A percentile compares a stretch with the other conserved stretches of the same genome.
Evolutionary conservation across 2,113 vertebrate genomes (phyloP).

Genomic region (Xyliphius kryptos): DNA sequence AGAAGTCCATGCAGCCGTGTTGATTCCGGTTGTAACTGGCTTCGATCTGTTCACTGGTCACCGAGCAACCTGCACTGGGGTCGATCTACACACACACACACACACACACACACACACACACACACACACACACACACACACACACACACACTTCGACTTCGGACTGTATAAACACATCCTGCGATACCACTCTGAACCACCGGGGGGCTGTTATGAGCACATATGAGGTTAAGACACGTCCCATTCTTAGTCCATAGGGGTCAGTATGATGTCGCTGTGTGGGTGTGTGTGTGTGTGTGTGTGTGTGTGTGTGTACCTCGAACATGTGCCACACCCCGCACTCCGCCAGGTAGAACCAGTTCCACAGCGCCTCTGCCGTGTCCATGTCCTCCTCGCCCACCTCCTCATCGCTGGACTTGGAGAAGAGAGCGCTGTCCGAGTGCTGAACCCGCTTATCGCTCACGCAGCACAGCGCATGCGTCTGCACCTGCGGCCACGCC

Average conservation of each 20-base stretch:
- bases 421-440: slow-evolving; percentile 52
- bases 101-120: too few relatives aligned
- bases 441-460: slow-evolving; percentile 41
- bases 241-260: neutral
- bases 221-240: too few relatives aligned
- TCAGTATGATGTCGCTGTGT: too few relatives aligned
- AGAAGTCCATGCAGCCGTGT: slow-evolving; percentile 79
- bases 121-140: too few relatives aligned
- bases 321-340: slow-evolving; percentile 98
- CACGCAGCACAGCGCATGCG: slow-evolving; percentile 20
- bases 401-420: slow-evolving; percentile 61
- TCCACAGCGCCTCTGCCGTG: slow-evolving; percentile 86
- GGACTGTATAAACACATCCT: too few relatives aligned
- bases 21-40: slow-evolving; percentile 82
- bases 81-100: slow-evolving; percentile 68
- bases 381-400: slow-evolving; percentile 83
- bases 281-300: neutral
- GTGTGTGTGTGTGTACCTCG: slow-evolving; percentile 68
- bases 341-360: slow-evolving; percentile 94
- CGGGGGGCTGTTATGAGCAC: too few relatives aligned
- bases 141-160: too few relatives aligned
- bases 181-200: too few relatives aligned
- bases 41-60: slow-evolving; percentile 92
- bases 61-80: slow-evolving; percentile 80
- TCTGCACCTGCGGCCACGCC: slow-evolving; percentile 21